phyloP scores from a whole-genome alignment of 1,140 invertebrate genomes.

The Leptinotarsa undecemlineata region DNA sequence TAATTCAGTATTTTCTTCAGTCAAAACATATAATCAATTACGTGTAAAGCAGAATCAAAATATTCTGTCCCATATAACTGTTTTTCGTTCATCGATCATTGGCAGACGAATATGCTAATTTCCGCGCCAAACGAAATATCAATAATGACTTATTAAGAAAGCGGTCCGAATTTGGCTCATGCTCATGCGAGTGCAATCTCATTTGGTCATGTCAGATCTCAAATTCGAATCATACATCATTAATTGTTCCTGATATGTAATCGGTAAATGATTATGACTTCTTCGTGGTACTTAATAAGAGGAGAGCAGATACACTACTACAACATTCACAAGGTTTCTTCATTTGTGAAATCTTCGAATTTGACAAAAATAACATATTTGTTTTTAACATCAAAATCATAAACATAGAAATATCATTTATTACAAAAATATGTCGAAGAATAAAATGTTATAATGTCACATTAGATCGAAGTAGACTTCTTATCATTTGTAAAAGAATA shows the following conservation, averaged over 20 bases:
- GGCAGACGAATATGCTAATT: slow-evolving; percentile 1
- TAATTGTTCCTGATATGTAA: slow-evolving; percentile 28
- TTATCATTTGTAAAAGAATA: too few relatives aligned
- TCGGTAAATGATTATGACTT: slow-evolving; percentile 35
- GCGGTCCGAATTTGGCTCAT: slow-evolving; percentile 12
- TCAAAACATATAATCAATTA: neutral
- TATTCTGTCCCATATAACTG: neutral
- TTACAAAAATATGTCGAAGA: too few relatives aligned
- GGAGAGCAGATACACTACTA: neutral
- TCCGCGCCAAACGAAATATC: slow-evolving; percentile 1
- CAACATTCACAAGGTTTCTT: neutral
- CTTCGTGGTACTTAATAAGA: slow-evolving; percentile 7
- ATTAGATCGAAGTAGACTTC: too few relatives aligned
- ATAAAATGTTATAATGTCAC: too few relatives aligned
- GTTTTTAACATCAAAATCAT: too few relatives aligned
- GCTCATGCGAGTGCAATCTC: slow-evolving; percentile 17
- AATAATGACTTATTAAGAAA: slow-evolving; percentile 15
- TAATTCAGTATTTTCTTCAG: too few relatives aligned
- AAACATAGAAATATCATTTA: too few relatives aligned
- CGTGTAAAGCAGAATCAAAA: neutral
- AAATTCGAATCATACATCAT: slow-evolving; percentile 34
- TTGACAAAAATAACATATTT: too few relatives aligned
- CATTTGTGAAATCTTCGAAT: too few relatives aligned
- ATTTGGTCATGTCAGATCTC: slow-evolving; percentile 20
- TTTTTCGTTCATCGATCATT: slow-evolving; percentile 2